A percentile compares a stretch with the other conserved stretches of the same genome.
phyloP scores from a whole-genome alignment of 2,113 vertebrate species.

The Heterocephalus glaber region DNA sequence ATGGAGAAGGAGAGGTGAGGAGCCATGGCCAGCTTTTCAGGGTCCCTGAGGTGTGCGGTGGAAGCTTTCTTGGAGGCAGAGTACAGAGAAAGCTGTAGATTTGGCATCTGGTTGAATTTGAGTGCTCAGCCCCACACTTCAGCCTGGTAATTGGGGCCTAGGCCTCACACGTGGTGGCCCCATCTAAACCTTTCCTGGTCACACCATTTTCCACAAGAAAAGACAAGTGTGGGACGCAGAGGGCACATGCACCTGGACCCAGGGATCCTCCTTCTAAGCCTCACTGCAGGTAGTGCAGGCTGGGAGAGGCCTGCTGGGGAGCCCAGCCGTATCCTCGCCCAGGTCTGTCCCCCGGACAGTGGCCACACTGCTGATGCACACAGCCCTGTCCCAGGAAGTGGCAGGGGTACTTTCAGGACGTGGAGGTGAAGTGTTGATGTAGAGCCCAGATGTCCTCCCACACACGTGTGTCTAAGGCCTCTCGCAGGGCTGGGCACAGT shows the following conservation, averaged over 20 bases:
- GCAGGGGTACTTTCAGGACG: neutral
- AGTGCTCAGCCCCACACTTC: neutral
- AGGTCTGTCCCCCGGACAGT: neutral
- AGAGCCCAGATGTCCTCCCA: neutral
- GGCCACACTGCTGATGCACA: no score
- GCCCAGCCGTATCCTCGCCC: neutral
- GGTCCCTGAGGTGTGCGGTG: neutral
- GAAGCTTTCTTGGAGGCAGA: neutral
- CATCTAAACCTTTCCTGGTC: neutral
- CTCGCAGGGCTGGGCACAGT: neutral
- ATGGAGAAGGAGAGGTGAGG: neutral
- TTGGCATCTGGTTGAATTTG: neutral
- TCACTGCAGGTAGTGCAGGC: neutral
- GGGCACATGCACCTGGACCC: neutral
- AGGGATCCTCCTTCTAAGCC: neutral
- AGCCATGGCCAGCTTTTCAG: neutral
- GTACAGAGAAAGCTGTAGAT: neutral
- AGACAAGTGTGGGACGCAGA: neutral
- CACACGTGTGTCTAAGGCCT: neutral
- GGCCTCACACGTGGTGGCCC: neutral
- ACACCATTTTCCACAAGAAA: neutral
- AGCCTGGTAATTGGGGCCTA: neutral
- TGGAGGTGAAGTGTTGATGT: neutral
- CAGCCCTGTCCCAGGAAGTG: neutral
- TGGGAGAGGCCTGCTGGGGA: neutral